Conservation (phyloP, 2,797 vertebrate species). For the Notoglanidium macrostoma region DNA sequence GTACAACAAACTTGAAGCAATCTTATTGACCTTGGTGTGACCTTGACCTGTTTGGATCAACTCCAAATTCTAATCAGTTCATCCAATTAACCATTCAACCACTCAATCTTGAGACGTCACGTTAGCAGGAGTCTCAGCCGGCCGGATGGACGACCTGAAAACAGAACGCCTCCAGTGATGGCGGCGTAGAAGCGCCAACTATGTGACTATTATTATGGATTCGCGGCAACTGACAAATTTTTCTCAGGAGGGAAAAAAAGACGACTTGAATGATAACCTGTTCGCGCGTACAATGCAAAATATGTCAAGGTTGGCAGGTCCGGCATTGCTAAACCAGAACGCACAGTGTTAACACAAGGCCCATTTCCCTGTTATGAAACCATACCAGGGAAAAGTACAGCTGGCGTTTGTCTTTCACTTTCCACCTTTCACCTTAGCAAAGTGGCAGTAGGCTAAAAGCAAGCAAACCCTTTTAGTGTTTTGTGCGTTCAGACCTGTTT, state of each 20-base stretch:
- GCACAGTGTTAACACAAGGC: background rate
- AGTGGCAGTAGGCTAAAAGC: background rate
- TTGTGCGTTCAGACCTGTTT: background rate
- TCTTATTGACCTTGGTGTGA: background rate
- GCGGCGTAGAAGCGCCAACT: background rate
- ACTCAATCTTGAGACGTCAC: background rate
- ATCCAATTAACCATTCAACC: background rate
- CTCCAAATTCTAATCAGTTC: background rate
- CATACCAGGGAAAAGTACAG: background rate
- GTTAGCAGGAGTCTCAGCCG: background rate
- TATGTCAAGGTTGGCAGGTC: background rate
- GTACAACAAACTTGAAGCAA: background rate
- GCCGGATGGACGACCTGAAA: background rate
- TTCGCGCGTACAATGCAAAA: background rate
- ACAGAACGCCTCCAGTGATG: background rate
- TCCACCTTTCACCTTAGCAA: constrained; percentile 7
- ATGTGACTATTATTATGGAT: background rate
- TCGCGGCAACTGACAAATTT: background rate
- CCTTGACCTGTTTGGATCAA: background rate
- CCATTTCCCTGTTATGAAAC: background rate
- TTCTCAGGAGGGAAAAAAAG: background rate
- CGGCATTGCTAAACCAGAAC: background rate
- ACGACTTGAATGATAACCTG: background rate
- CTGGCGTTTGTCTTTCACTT: background rate
- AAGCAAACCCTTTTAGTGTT: background rate